A percentile compares a stretch with the other conserved stretches of the same genome.
phyloP scores from a whole-genome alignment of 92 coral and sea anemone species.

The Phenganax stokvisi region DNA sequence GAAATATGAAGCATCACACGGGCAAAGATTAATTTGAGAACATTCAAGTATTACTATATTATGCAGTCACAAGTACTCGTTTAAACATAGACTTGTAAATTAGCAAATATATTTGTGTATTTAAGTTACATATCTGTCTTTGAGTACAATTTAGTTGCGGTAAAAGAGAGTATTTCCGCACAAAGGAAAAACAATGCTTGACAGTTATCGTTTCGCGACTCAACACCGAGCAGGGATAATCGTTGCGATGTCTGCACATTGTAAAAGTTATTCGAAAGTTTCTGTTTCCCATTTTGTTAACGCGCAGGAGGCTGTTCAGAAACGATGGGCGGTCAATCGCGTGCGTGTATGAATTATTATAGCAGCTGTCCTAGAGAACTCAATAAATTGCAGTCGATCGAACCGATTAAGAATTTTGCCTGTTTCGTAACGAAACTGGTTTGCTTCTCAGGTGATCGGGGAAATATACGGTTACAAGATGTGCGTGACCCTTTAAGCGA shows the following conservation, averaged over 20 bases:
- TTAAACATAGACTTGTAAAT: neutral
- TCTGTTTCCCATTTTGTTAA: conserved; percentile 20
- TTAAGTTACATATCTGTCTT: neutral
- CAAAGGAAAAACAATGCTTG: conserved; percentile 12
- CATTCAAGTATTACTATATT: neutral
- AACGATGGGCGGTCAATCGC: conserved; percentile 17
- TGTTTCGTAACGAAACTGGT: neutral
- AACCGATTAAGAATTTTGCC: conserved; percentile 6
- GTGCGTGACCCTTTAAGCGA: neutral
- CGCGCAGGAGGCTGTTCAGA: conserved; percentile 19
- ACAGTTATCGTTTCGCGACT: conserved; percentile 20
- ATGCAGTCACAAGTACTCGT: neutral
- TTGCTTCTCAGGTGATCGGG: neutral
- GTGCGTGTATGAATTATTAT: conserved; percentile 1
- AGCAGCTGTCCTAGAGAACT: conserved; percentile 27
- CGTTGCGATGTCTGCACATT: conserved; percentile 32
- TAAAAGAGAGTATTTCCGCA: conserved; percentile 13
- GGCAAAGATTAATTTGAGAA: too few relatives aligned
- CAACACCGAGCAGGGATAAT: conserved; percentile 24
- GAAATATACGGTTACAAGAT: neutral
- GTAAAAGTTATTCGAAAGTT: conserved; percentile 21
- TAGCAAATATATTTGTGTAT: conserved; percentile 3
- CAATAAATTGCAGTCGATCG: conserved; percentile 6
- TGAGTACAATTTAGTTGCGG: conserved; percentile 5
- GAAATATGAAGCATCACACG: too few relatives aligned